A percentile compares a stretch with the other conserved stretches of the same genome.
phyloP scores from a whole-genome alignment of 2,113 vertebrate genomes.

The Tricholaema leucomelas region DNA sequence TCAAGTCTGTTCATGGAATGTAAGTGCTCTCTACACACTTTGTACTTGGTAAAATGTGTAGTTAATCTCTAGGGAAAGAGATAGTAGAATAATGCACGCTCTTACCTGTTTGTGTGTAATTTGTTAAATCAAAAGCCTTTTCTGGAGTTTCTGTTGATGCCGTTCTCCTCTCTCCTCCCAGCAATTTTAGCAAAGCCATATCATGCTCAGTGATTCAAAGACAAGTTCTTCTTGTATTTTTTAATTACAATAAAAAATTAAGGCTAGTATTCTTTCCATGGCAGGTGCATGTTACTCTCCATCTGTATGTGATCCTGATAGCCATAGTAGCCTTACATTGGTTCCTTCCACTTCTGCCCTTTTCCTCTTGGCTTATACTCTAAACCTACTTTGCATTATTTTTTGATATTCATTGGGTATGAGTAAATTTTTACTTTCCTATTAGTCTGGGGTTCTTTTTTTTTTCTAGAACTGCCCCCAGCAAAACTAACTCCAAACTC shows the following conservation, averaged over 20 bases:
- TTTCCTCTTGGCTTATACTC: not conserved
- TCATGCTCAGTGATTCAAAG: not conserved
- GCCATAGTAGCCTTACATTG: rapidly evolving
- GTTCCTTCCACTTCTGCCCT: not conserved
- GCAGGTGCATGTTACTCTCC: not conserved
- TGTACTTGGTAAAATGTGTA: not conserved
- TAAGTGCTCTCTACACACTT: not conserved
- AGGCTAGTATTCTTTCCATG: not conserved
- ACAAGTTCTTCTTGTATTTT: not conserved
- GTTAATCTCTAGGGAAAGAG: not conserved
- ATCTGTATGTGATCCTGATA: not conserved
- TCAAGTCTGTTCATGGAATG: not conserved
- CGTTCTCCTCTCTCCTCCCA: not conserved
- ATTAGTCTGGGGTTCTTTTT: not conserved
- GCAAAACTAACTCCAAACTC: not conserved
- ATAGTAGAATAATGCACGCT: not conserved
- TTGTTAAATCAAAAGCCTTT: not conserved
- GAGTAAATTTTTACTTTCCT: not conserved
- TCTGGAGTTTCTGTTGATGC: not conserved
- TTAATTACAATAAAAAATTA: not conserved
- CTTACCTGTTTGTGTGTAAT: not conserved
- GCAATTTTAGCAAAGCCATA: not conserved
- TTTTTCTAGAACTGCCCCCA: no score
- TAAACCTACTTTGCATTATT: not conserved
- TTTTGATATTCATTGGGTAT: not conserved